Evolutionary conservation across 1,140 invertebrate genomes (phyloP), one percentile per base, ranked within the genome.

Genomic region (Ylistrum balloti): DNA sequence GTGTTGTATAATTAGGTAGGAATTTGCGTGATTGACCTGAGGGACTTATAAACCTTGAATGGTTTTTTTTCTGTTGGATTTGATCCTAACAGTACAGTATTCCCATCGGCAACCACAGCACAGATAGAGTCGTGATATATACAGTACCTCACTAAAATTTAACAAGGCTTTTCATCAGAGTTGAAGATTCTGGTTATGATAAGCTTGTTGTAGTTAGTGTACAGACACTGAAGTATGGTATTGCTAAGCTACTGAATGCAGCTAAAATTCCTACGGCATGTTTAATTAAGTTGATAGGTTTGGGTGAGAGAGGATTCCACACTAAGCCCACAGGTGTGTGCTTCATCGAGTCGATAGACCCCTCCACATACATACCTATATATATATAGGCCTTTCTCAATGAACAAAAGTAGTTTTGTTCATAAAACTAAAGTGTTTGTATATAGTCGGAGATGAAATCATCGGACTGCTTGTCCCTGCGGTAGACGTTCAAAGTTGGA

Each of bases 241-340:
- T 28, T 74, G 22, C 56, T 28, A 74, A 74, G 56, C 56, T 28
- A 74, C n/a, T 7, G 56, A 74, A 74, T 22, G 22, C n/a, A 74
- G 20, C 56, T 0, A 74, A n/a, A n/a, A 74, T 74, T 74, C 56
- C 56, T 74, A n/a, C 28, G 56, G 56, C 56, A 74, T 74, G 56
- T 74, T 74, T 74, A n/a, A 74, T 74, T 74, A 74, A 74, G 56
- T 74, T 74, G 56, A 74, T 74, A 74, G 56, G 41, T 45, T 45
- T 13, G 41, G n/a, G 11, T 74, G 45, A 28, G 56, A 17, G 56
- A 28, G 56, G 56, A 74, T 74, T 28, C 22, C 22, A 74, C 22
- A 28, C 9, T 74, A 74, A 5, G 1, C 56, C 56, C 56, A 74
- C 56, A 74, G 56, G 56, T 74, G 56, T 74, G 56, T 74, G 22